These are phyloP conservation scores for Tolmerus cingulatus DNA, from an alignment of 2,888 invertebrate genomes.

Conservation along the genomic window DNA sequence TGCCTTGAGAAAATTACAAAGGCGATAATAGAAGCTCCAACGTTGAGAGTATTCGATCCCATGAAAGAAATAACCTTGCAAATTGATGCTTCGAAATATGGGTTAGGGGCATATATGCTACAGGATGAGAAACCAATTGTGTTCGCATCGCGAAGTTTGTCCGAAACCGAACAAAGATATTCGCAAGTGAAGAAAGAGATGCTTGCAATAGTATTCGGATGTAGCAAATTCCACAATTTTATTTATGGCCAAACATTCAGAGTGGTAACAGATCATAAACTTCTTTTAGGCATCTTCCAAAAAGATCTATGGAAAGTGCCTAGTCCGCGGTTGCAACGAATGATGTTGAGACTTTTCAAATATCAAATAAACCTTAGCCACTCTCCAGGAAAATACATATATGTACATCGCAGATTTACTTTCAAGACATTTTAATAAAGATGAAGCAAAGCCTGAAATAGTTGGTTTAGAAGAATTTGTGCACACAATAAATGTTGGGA, in stretches of 20 bases:
- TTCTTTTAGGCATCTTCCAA: neutral
- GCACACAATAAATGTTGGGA: neutral
- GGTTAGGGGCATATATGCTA: too few relatives aligned
- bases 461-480: conserved; percentile 17
- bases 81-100: too few relatives aligned
- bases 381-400: conserved; percentile 51
- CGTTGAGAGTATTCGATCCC: conserved; percentile 43
- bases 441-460: neutral
- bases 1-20: too few relatives aligned
- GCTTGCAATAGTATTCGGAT: conserved; percentile 49
- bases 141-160: conserved; percentile 47
- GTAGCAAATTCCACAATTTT: conserved; percentile 50
- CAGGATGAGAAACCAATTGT: conserved; percentile 31
- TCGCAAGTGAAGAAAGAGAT: conserved; percentile 46
- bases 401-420: neutral
- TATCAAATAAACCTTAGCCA: conserved; percentile 50
- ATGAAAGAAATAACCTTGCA: neutral
- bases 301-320: too few relatives aligned
- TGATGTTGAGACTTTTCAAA: conserved; percentile 39
- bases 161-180: conserved; percentile 47
- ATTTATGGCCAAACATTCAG: conserved; percentile 50
- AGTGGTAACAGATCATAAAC: conserved; percentile 49
- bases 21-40: neutral
- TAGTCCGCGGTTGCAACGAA: too few relatives aligned
- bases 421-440: conserved; percentile 38